phyloP scores from a whole-genome alignment of 1,140 invertebrate genomes.

The Camponotus floridanus region DNA sequence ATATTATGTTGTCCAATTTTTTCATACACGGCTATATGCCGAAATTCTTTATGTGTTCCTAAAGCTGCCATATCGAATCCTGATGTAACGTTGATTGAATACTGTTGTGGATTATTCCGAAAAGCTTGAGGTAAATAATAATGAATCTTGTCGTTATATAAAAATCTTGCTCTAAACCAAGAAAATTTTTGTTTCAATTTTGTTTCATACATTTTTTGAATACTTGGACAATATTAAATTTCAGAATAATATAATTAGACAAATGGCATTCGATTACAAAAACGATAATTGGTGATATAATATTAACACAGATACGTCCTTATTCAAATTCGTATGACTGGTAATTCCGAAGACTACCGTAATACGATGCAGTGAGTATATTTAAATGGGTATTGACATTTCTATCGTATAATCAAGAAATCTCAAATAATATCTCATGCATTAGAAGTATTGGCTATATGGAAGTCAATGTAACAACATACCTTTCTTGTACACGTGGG shows the following conservation, averaged over 20 bases:
- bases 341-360: slow-evolving; percentile 7
- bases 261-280: slow-evolving; percentile 7
- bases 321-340: slow-evolving; percentile 23
- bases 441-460: too few species aligned
- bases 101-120: slow-evolving; percentile 22
- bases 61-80: neutral
- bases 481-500: too few species aligned
- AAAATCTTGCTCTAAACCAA: too few species aligned
- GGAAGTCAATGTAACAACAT: too few species aligned
- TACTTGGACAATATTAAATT: neutral
- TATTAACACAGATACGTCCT: neutral
- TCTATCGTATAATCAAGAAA: neutral
- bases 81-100: slow-evolving; percentile 3
- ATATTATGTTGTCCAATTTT: slow-evolving; percentile 41
- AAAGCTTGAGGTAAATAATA: too few species aligned
- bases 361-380: slow-evolving; percentile 36
- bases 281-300: neutral
- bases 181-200: too few species aligned
- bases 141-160: too few species aligned
- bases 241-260: slow-evolving; percentile 39
- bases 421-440: neutral
- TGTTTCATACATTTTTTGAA: too few species aligned
- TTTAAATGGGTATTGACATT: neutral
- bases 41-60: neutral
- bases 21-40: slow-evolving; percentile 13